These are phyloP conservation scores for Acleris cristana DNA, from an alignment of 2,888 invertebrate species.

Conservation along the genomic window DNA sequence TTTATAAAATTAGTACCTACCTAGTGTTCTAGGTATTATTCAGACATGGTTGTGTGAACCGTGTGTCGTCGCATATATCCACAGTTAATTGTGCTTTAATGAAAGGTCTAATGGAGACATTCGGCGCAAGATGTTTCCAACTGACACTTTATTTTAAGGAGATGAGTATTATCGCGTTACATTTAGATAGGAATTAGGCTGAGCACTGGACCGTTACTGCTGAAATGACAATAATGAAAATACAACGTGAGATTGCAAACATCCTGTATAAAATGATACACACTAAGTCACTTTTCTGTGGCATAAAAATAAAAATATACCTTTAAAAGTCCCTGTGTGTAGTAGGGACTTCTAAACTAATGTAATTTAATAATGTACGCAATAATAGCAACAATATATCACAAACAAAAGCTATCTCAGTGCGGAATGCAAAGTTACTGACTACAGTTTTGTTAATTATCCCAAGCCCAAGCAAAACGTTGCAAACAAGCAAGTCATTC, in stretches of 20 bases:
- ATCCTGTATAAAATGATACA: neutral
- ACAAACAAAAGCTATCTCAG: neutral
- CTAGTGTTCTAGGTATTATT: neutral
- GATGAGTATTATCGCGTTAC: slow-evolving; percentile 38
- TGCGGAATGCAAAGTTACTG: neutral
- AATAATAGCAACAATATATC: neutral
- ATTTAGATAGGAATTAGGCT: slow-evolving; percentile 17
- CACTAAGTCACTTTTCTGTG: neutral
- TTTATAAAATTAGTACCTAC: slow-evolving; percentile 9
- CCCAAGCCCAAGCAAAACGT: slow-evolving; percentile 4
- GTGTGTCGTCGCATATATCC: slow-evolving; percentile 15
- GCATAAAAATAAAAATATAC: neutral
- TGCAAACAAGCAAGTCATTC: slow-evolving; percentile 30
- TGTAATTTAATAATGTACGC: no score
- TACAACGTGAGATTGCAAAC: neutral
- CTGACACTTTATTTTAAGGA: slow-evolving; percentile 30
- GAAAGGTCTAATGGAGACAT: slow-evolving; percentile 55
- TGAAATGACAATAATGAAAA: slow-evolving; percentile 8
- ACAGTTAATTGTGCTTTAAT: slow-evolving; percentile 51
- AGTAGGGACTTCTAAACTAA: neutral
- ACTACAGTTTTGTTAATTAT: slow-evolving; percentile 21
- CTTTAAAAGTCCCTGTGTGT: neutral
- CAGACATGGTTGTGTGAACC: slow-evolving; percentile 3
- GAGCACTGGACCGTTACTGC: slow-evolving; percentile 1
- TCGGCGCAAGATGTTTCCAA: slow-evolving; percentile 46